Base-by-base conservation (phyloP, 2,797 vertebrate species). In the Coregonus sp. region DNA sequence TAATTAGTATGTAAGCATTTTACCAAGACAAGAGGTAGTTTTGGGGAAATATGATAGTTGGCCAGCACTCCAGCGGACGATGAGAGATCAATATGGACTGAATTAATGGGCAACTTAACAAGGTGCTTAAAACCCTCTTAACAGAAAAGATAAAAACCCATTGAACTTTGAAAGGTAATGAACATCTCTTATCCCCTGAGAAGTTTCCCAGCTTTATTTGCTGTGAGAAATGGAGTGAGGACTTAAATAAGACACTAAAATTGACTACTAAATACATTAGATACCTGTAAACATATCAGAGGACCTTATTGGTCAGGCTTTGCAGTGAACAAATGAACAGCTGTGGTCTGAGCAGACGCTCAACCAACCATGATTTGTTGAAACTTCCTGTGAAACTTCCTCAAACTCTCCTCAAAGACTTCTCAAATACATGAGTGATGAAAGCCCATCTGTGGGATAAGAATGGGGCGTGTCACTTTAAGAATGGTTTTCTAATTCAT, bases 31-130 rank as follows among this genome's bases (percentile, higher is more conserved):
- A 77, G 76, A 56, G 68, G 71, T 87, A 78, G 80, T 85, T 89
- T 86, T 75, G 73, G 79, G 67, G 35, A 77, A 84, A 63, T 89
- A 84, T 86, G 78, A 88, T 82, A 82, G 86, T 74, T 90, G 84
- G 83, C 81, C 47, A 15, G 84, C 47, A 65, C 70, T 81, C 70
- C 71, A 72, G 73, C 35, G 5, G 0, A 66, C 75, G 68, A 66
- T 81, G 80, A 75, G 78, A 80, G 76, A 92, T 92, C 88, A 91
- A 91, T 93, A 89, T 72, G 76, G 70, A 69, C 75, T 82, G 87
- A 91, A 91, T 91, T 87, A 93, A 91, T 91, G 87, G 88, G 75
- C 75, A 79, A 88, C 87, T 93, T 93, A 92, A 92, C 90, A 89
- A 88, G 87, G 85, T 86, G 86, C 91, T 93, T 91, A 93, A 93